Evolutionary conservation across 2,797 vertebrate genomes (phyloP).

Genomic region (Centropyge bicolor): DNA sequence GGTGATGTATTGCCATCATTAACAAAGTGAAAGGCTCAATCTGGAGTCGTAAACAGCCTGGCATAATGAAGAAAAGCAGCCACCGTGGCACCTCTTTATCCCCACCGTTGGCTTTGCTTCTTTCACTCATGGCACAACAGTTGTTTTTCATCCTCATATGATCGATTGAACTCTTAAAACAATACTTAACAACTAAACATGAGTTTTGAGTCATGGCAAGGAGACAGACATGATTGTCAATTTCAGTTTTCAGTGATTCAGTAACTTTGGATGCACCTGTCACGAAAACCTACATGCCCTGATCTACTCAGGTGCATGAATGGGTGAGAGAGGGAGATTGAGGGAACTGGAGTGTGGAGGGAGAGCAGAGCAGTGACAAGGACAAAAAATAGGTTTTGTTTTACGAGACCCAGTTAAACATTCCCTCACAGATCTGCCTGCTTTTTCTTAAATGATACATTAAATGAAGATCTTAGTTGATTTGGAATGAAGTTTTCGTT

Average conservation of each 20-base stretch:
- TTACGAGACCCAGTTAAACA: neutral
- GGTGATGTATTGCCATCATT: slow-evolving; percentile 62
- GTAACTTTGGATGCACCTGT: slow-evolving; percentile 19
- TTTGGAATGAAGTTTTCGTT: slow-evolving; percentile 6
- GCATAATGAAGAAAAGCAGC: slow-evolving; percentile 52
- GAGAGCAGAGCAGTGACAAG: slow-evolving; percentile 29
- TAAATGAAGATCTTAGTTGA: neutral
- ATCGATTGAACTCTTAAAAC: slow-evolving; percentile 16
- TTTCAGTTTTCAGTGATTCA: neutral
- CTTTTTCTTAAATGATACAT: slow-evolving; percentile 15
- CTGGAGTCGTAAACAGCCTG: slow-evolving; percentile 44
- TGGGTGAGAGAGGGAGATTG: slow-evolving; percentile 2
- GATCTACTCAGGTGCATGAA: slow-evolving; percentile 32
- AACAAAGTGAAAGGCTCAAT: slow-evolving; percentile 55
- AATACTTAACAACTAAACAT: neutral
- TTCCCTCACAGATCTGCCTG: slow-evolving; percentile 5
- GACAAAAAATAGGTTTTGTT: slow-evolving; percentile 27
- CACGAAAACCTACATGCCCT: neutral
- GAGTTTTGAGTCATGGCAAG: neutral
- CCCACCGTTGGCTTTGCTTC: slow-evolving; percentile 19
- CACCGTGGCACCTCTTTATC: slow-evolving; percentile 34
- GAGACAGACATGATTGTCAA: neutral
- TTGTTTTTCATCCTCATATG: neutral
- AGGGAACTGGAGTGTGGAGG: slow-evolving; percentile 43
- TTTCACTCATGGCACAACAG: slow-evolving; percentile 25